phyloP scores from a whole-genome alignment of 1,140 invertebrate species.

The Galendromus occidentalis region DNA sequence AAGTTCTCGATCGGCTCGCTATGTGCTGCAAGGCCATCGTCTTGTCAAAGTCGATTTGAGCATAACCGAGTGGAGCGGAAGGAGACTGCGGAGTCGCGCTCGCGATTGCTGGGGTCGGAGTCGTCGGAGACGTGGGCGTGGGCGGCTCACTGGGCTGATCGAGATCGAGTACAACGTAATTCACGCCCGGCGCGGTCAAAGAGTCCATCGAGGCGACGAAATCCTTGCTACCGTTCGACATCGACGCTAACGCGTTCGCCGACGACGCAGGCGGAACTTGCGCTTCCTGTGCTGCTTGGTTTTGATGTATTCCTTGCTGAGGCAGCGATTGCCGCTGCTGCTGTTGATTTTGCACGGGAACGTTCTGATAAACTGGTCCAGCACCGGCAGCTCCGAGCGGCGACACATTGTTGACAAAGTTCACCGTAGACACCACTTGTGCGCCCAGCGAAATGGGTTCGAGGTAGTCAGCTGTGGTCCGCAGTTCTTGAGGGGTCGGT shows the following conservation, averaged over 20 bases:
- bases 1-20: not conserved
- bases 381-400: not conserved
- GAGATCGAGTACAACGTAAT: conserved; percentile 3
- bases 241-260: no score
- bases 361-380: not conserved
- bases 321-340: not conserved
- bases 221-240: no score
- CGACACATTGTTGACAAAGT: not conserved
- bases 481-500: not conserved
- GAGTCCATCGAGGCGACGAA: no score
- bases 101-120: not conserved
- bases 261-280: no score
- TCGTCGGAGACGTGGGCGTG: not conserved
- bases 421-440: conserved; percentile 3
- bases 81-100: not conserved
- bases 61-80: not conserved
- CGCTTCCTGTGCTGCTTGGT: no score
- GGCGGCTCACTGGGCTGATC: not conserved
- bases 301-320: no score
- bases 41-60: conserved; percentile 10
- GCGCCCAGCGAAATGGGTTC: not conserved
- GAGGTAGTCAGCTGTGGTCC: not conserved
- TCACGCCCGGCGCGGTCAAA: not conserved
- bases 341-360: not conserved
- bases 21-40: not conserved